Percentiles rank a stretch among this genome's conserved stretches.
These are phyloP conservation scores for Caenorhabditis afra DNA, from an alignment of 2,888 invertebrate genomes.

Conservation along the genomic window DNA sequence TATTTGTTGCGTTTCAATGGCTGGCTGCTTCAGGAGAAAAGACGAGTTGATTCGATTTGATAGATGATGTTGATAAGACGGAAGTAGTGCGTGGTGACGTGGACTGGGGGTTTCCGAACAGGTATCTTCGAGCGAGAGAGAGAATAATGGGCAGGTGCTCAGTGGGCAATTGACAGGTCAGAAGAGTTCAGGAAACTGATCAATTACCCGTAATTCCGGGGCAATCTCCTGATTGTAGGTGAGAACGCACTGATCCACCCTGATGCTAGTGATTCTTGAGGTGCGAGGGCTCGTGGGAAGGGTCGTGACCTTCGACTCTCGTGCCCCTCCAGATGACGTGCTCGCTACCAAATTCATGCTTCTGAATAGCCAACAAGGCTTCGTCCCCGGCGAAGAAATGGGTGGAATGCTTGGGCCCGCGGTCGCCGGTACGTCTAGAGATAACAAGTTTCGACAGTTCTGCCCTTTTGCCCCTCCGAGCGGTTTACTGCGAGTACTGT, in stretches of 20 bases:
- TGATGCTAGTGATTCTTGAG: no score
- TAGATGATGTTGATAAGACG: slow-evolving; percentile 14
- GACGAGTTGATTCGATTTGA: slow-evolving; percentile 1
- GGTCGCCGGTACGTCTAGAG: background rate
- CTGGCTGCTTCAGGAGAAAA: background rate
- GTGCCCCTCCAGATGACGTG: no score
- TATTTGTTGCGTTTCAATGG: slow-evolving; percentile 8
- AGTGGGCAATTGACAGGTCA: no score
- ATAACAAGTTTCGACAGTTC: background rate
- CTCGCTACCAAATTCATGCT: no score
- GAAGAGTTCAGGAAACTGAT: no score
- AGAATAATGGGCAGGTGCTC: no score
- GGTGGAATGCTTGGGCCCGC: background rate
- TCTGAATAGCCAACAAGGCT: background rate
- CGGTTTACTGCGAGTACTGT: slow-evolving; percentile 3
- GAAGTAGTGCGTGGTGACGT: slow-evolving; percentile 16
- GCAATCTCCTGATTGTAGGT: no score
- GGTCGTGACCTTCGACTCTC: no score
- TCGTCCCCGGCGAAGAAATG: background rate
- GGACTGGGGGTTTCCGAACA: no score
- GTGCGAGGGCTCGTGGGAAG: no score
- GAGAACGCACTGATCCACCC: no score
- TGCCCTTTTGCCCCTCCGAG: slow-evolving; percentile 1
- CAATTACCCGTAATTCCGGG: no score
- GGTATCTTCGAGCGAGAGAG: background rate